Base-by-base conservation (phyloP, 2,113 vertebrate species). In the Caracal caracal region DNA sequence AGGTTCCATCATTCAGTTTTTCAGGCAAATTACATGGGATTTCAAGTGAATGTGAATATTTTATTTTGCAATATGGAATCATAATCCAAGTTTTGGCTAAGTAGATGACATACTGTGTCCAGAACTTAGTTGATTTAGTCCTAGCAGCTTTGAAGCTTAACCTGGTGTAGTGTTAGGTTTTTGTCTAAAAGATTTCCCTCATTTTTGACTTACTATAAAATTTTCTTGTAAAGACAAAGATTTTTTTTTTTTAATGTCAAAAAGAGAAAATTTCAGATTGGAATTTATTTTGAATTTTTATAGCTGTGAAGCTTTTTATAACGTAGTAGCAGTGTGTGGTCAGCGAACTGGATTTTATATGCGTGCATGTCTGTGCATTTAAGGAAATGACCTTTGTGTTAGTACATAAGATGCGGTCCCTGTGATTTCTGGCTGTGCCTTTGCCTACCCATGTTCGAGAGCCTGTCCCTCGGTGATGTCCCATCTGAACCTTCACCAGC, bases 351-450 rank as follows among this genome's bases (percentile, higher is more conserved):
- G 33, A 0, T 3, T 12, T 33, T 28, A 2, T 2, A 1, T 1
- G 1, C 9, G 1, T 1, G 5, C 12, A 0, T 7, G 10, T 26
- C 0, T 4, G 35, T 17, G 16, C 47, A 0, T 6, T 6, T 26
- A 8, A 30, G 24, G 16, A 3, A 6, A 0, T 20, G 40, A 0
- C 40, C 59, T 47, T 19, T 26, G 40, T 28, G 49, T 61, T 3
- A 4, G 9, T 24, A 1, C 35, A n/a, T 24, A 0, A 26, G 12
- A 19, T 1, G 6, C 43, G 28, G 75, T 28, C 15, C 7, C 0
- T 17, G 35, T 5, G n/a, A 1, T 8, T n/a, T 2, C 9, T 24
- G 2, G 19, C 33, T 53, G 33, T 22, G 0, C 26, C 10, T 19
- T n/a, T 28, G 26, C 35, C 66, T 35, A 40, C 20, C 19, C 15